Base-by-base conservation (phyloP, 2,113 vertebrate species). In the Phylloscopus trochiloides region DNA sequence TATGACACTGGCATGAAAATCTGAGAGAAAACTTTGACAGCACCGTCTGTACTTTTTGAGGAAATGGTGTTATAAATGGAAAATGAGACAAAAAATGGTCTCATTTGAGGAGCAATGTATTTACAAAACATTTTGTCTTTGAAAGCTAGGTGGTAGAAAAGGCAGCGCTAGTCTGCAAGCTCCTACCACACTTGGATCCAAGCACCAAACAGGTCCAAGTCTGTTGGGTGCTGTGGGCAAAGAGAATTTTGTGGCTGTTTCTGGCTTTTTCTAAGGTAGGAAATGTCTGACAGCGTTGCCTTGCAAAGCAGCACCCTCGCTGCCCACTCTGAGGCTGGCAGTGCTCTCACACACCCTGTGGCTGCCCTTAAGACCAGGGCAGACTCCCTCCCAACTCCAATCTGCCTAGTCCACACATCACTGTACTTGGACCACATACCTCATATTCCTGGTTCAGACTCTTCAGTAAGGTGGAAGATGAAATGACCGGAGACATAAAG, bases 361-460 rank as follows among this genome's bases (percentile, higher is more conserved):
- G 26, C 34, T 70, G 45, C 31, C 8, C 0, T 52, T 1, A 3
- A 90, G 57, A 48, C 21, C 0, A 0, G 81, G 55, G 16, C 51
- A 36, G 51, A 38, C 71, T 75, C 42, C 47, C 80, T 88, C 50
- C 42, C 29, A 54, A 1, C 38, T 70, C 59, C 45, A 40, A 0
- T 57, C 36, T 70, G 36, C 42, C 42, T 40, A 57, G 32, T 62
- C n/a, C n/a, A 52, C 40, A 36, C 3, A 1, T 68, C 58, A 21
- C 14, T 38, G 13, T 29, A 15, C 54, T 36, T 42, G 11, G 36
- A 45, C 67, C 57, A 65, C 29, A 17, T 32, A 31, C 9, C 25
- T 3, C 3, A 2, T 51, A 32, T 61, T 88, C 21, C 17, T 42
- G 7, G 10, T 92, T 77, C 79, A 51, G 62, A 34, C 8, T 75